Conservation (phyloP, 2,888 invertebrate genomes). For the Chironomus riparius region DNA sequence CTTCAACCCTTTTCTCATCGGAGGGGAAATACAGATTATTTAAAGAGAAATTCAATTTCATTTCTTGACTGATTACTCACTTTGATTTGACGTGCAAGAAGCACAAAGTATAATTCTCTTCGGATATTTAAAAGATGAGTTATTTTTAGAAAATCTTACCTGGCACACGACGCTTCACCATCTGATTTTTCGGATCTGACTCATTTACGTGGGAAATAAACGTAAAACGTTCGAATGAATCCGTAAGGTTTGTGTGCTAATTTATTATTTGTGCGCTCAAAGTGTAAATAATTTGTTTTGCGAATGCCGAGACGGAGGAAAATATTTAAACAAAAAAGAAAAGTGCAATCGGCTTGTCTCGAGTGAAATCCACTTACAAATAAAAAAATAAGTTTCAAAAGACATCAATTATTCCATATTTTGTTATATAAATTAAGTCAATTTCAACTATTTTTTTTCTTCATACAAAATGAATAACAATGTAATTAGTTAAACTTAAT, state of each 20-base stretch:
- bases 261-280: neutral
- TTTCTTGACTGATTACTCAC: neutral
- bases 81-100: too few relatives aligned
- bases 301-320: too few relatives aligned
- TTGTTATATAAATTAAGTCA: too few relatives aligned
- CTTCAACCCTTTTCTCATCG: neutral
- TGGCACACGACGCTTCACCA: constrained; percentile 10
- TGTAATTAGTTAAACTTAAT: too few relatives aligned
- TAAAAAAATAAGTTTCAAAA: too few relatives aligned
- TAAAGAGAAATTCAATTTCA: neutral
- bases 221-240: neutral
- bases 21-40: neutral
- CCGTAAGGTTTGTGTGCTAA: neutral
- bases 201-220: neutral
- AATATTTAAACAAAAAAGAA: too few relatives aligned
- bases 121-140: neutral
- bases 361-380: too few relatives aligned
- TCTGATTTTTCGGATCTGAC: neutral
- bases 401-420: too few relatives aligned
- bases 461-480: too few relatives aligned
- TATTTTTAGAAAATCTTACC: constrained; percentile 16
- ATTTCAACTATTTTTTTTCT: too few relatives aligned
- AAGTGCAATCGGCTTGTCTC: too few relatives aligned
- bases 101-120: neutral
- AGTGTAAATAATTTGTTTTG: too few relatives aligned